Percentiles rank a stretch among this genome's conserved stretches.
Evolutionary conservation across 2,888 invertebrate genomes (phyloP).

Genomic region (Drosophila lacicola): DNA sequence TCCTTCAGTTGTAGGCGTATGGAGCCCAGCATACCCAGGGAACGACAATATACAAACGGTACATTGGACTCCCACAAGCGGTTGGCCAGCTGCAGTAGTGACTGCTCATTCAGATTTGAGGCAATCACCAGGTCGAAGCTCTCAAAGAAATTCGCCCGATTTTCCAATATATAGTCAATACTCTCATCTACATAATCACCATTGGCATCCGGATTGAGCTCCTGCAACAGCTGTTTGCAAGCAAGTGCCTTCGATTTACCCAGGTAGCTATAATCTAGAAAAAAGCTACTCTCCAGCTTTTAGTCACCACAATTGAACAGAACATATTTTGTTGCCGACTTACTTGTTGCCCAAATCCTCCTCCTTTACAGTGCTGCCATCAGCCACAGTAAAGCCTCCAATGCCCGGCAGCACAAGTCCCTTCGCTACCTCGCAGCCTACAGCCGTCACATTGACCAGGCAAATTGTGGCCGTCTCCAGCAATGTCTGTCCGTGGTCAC

Average conservation of each 20-base stretch:
- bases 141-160: constrained; percentile 95
- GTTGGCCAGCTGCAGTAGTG: constrained; percentile 90
- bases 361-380: constrained; percentile 92
- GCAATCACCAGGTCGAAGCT: constrained; percentile 92
- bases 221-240: constrained; percentile 92
- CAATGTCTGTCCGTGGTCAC: constrained; percentile 97
- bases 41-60: constrained; percentile 94
- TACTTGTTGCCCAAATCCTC: constrained; percentile 98
- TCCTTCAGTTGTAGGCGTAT: constrained; percentile 94
- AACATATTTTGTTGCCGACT: constrained; percentile 47
- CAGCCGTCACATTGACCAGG: constrained; percentile 95
- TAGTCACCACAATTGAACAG: background rate
- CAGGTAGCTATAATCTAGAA: constrained; percentile 92
- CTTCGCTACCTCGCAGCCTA: constrained; percentile 98
- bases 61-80: constrained; percentile 94
- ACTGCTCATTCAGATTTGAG: constrained; percentile 83
- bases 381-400: constrained; percentile 96
- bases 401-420: constrained; percentile 97
- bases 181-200: constrained; percentile 97
- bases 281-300: constrained; percentile 88
- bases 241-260: constrained; percentile 94
- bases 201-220: constrained; percentile 96
- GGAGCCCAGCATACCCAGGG: constrained; percentile 96
- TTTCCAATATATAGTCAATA: constrained; percentile 92
- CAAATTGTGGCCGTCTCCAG: constrained; percentile 96